Evolutionary conservation across 2,797 vertebrate genomes (phyloP).

Genomic region (Cetoscarus ocellatus): DNA sequence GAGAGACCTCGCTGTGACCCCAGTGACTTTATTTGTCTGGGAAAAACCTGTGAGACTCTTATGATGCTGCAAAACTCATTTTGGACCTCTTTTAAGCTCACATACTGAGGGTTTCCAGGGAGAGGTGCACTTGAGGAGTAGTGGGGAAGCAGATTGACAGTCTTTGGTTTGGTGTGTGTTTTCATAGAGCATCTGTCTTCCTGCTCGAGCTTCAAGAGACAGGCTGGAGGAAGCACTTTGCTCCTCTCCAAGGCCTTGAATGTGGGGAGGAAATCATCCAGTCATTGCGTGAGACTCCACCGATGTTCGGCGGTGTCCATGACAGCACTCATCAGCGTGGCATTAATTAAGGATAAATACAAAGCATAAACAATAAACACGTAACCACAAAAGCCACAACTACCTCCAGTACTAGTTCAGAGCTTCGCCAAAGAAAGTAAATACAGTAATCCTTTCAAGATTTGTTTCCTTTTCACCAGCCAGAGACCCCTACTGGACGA

Average conservation of each 20-base stretch:
- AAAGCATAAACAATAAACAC: constrained; percentile 85
- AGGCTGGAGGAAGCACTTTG: constrained; percentile 58
- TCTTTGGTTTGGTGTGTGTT: constrained; percentile 74
- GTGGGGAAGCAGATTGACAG: constrained; percentile 71
- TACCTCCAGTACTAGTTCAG: constrained; percentile 69
- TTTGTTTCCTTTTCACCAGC: constrained; percentile 67
- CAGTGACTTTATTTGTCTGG: constrained; percentile 44
- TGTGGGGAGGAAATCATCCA: constrained; percentile 65
- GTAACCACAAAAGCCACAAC: constrained; percentile 81
- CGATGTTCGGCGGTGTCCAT: constrained; percentile 73
- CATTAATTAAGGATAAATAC: constrained; percentile 87
- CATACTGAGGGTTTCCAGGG: constrained; percentile 50
- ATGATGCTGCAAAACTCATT: constrained; percentile 51
- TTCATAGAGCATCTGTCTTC: constrained; percentile 78
- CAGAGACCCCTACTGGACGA: constrained; percentile 56
- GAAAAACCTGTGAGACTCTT: constrained; percentile 49
- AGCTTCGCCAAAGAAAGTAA: constrained; percentile 80
- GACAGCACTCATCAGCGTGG: constrained; percentile 80
- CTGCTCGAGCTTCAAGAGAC: constrained; percentile 62
- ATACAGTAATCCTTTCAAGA: constrained; percentile 87
- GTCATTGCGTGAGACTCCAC: constrained; percentile 83
- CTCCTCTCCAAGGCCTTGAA: constrained; percentile 69
- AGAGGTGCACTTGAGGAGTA: constrained; percentile 45
- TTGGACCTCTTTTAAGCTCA: constrained; percentile 40
- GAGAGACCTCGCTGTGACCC: constrained; percentile 65